A percentile compares a stretch with the other conserved stretches of the same genome.
phyloP scores from a whole-genome alignment of 2,797 vertebrate genomes.

The Furcifer pardalis region DNA sequence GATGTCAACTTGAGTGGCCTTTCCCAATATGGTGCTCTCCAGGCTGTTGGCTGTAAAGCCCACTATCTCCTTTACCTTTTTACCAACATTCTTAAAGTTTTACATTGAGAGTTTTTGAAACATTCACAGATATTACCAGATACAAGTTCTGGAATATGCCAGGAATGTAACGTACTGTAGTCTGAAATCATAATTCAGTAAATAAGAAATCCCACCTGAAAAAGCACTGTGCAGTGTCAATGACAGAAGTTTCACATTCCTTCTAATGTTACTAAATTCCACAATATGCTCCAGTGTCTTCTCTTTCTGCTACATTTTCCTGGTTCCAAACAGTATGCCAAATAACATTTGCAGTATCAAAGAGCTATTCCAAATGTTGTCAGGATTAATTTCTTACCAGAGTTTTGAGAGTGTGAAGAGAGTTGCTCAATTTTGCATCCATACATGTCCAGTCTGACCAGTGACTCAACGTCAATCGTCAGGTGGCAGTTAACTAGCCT shows the following conservation, averaged over 20 bases:
- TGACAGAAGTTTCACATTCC: neutral
- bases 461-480: too few relatives aligned
- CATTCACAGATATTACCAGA: neutral
- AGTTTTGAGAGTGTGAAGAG: neutral
- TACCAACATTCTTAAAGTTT: neutral
- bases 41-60: neutral
- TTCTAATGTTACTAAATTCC: neutral
- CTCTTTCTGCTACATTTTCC: neutral
- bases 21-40: neutral
- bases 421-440: neutral
- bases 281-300: neutral
- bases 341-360: too few relatives aligned
- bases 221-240: neutral
- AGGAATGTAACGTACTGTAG: neutral
- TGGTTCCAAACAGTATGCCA: neutral
- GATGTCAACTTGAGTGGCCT: neutral
- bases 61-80: too few relatives aligned
- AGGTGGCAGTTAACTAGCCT: too few relatives aligned
- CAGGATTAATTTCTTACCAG: neutral
- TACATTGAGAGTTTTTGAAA: neutral
- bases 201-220: neutral
- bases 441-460: too few relatives aligned
- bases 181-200: neutral
- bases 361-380: too few relatives aligned
- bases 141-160: neutral